Percentiles rank a stretch among this genome's conserved stretches.
Evolutionary conservation across 2,888 invertebrate species (phyloP).

Genomic region (Oxyscelio sp.): DNA sequence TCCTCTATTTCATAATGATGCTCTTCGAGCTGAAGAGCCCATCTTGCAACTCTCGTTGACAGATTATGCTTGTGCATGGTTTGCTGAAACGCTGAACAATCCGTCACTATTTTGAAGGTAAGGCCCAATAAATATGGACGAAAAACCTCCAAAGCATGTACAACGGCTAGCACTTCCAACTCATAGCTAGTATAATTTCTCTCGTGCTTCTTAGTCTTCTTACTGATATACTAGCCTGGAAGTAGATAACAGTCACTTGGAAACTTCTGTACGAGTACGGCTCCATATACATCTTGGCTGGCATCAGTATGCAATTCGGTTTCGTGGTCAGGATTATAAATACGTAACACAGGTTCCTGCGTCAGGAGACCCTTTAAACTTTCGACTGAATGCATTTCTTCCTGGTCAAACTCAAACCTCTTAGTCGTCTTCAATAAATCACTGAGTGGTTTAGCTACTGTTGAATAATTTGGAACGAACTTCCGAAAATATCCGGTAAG

Average conservation of each 20-base stretch:
- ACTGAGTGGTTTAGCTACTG: conserved; percentile 32
- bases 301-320: conserved; percentile 54
- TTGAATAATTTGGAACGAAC: conserved; percentile 17
- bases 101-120: conserved; percentile 35
- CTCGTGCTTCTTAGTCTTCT: conserved; percentile 12
- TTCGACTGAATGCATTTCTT: no score
- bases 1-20: conserved; percentile 45
- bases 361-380: no score
- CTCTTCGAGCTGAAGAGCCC: conserved; percentile 47
- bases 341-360: no score
- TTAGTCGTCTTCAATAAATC: no score
- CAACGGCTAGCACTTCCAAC: conserved; percentile 33
- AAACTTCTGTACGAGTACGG: conserved; percentile 32
- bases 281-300: conserved; percentile 31
- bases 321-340: no score
- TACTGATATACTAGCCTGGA: conserved; percentile 30
- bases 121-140: conserved; percentile 36
- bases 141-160: conserved; percentile 32
- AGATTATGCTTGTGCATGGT: conserved; percentile 50
- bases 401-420: no score
- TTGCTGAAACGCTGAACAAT: conserved; percentile 43
- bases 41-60: conserved; percentile 19
- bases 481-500: conserved; percentile 61
- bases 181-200: conserved; percentile 58
- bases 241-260: conserved; percentile 9